Base-by-base conservation (phyloP, 2,888 invertebrate species). In the Ferdinandea cuprea region DNA sequence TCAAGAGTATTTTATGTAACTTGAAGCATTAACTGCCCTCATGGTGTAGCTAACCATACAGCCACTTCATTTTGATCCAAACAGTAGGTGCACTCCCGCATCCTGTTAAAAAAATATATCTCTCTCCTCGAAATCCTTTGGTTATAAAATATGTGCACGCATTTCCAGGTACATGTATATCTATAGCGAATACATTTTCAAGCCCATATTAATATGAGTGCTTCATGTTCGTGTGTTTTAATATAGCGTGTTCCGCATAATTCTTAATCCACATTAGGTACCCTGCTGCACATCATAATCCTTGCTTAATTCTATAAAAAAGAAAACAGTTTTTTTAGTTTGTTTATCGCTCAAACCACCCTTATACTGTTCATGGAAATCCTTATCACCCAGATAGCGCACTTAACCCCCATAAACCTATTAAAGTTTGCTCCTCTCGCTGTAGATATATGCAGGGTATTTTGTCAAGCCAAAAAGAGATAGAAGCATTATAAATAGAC, bases 391-490 rank as follows among this genome's bases (percentile, higher is more conserved):
- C 61, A 44, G 58, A 71, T 46, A 66, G 61, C 59, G 25, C 63
- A 83, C 83, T 83, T 73, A 78, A 72, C 78, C 17, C 77, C 71
- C 63, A 68, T 83, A 78, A 71, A 78, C 68, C 83, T 83, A 78
- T 78, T 83, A 73, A 72, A 66, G 68, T 56, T 54, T 68, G n/a
- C 59, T 28, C 35, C 54, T 35, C 46, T 46, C n/a, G 73, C 32
- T 68, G 8, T 63, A 44, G 37, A 56, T 52, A 30, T 74, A 25
- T 48, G 46, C 5, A 11, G 19, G 11, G 7, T 44, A 17, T 9
- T 35, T 35, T 35, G 0, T 35, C 9, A 28, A 69, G 30, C 32
- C 48, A 13, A 4, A n/a, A 17, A 28, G 15, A 37, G 13, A 25
- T n/a, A 52, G 11, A 54, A 44, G 40, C 28, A 35, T 8, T 35